Evolutionary conservation across 2,113 vertebrate species (phyloP), one percentile per base, ranked within the genome.

Genomic region (Uropsilus gracilis): DNA sequence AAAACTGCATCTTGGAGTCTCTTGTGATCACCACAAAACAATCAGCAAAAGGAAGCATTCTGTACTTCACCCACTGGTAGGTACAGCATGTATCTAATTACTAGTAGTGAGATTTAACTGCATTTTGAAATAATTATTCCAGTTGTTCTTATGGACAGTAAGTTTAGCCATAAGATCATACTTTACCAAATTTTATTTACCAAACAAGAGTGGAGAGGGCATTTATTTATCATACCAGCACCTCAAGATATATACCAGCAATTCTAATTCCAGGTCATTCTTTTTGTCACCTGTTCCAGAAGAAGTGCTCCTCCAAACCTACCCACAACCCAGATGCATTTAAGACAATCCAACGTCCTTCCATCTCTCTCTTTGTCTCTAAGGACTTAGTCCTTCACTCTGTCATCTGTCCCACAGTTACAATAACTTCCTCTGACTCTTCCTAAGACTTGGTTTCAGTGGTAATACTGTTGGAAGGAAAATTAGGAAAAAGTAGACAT

Each of bases 241-340:
- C 24, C 44, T 83, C 26, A n/a, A 1, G 22, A n/a, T 4, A n/a
- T n/a, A n/a, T n/a, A n/a, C n/a, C n/a, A 2, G 1, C 42, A 3
- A n/a, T 55, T 83, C 8, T 39, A 42, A 42, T 13, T 13, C 10
- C 30, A 22, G 75, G 24, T 3, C 34, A 61, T 46, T 39, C 28
- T 24, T n/a, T 68, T 63, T 2, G 39, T 55, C 1, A 26, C 34
- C 20, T 66, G 22, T 28, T 71, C 68, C 10, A n/a, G n/a, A n/a
- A 2, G 16, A 9, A 37, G 3, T 50, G 5, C 8, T 44, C 17
- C 10, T 69, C 7, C n/a, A 59, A 24, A 48, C 5, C 72, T 5
- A 48, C 7, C 22, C 0, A 55, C 1, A 53, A n/a, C 3, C 3
- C 16, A 57, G 2, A 12, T 83, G n/a, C 3, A 16, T 37, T 78